Conservation (phyloP, 2,113 vertebrate species). For the Oenanthe melanoleuca region DNA sequence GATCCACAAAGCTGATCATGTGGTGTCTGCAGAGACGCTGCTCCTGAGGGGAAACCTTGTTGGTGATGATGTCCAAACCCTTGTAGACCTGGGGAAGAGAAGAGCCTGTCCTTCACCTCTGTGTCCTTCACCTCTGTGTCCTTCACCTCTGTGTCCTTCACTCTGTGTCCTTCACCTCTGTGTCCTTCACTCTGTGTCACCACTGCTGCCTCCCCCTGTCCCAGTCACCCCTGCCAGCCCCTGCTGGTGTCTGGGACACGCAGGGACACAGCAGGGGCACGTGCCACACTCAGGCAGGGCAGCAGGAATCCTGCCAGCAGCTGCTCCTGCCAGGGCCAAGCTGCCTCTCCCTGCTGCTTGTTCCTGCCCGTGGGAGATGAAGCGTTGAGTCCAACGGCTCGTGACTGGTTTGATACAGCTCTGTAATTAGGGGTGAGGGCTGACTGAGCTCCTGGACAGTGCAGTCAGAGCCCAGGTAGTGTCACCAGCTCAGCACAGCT, state of each 20-base stretch:
- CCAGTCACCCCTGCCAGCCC: background rate
- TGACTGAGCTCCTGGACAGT: background rate
- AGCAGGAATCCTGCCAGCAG: background rate
- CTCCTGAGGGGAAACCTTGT: slow-evolving; percentile 89
- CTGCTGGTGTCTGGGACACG: background rate
- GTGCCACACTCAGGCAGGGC: background rate
- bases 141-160: too few species aligned
- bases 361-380: background rate
- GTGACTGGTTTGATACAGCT: background rate
- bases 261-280: background rate
- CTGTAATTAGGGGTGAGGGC: background rate
- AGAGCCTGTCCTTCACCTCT: background rate
- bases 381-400: background rate
- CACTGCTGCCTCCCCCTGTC: background rate
- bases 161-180: too few species aligned
- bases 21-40: slow-evolving; percentile 88
- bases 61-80: slow-evolving; percentile 95
- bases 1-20: slow-evolving; percentile 97
- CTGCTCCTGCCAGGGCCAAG: background rate
- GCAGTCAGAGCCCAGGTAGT: background rate
- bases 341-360: background rate
- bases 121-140: background rate
- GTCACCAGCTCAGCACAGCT: background rate
- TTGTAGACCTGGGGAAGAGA: slow-evolving; percentile 85
- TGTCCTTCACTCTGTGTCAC: too few species aligned